These are phyloP conservation scores for Eupithecia insigniata DNA, from an alignment of 2,888 invertebrate species.

Conservation along the genomic window DNA sequence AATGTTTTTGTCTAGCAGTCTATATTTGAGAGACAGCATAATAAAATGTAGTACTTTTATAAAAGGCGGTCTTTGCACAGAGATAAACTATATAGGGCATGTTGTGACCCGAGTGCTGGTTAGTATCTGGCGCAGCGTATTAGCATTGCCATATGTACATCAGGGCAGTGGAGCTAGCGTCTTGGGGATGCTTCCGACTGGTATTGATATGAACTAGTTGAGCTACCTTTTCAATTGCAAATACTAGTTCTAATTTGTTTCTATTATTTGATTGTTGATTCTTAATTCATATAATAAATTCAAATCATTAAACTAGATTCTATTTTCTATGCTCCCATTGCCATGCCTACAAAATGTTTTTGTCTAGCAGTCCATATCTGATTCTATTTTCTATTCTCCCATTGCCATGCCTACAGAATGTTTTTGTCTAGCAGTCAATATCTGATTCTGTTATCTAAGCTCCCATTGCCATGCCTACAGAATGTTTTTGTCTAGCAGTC, in stretches of 20 bases:
- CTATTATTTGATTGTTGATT: no score
- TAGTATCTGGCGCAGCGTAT: no score
- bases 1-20: constrained; percentile 14
- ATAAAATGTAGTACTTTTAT: constrained; percentile 34
- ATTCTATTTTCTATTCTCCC: no score
- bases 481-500: constrained; percentile 14
- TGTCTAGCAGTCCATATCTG: constrained; percentile 21
- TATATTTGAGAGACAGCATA: constrained; percentile 20
- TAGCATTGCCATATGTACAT: no score
- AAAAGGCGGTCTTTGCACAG: constrained; percentile 52
- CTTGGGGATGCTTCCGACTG: no score
- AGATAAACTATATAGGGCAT: constrained; percentile 52
- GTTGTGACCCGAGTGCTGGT: background rate
- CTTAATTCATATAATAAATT: background rate
- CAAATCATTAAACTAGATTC: background rate
- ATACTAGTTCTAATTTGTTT: no score
- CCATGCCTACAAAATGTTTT: constrained; percentile 6
- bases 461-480: background rate
- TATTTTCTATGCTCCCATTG: background rate
- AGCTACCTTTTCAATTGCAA: no score
- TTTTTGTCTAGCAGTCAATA: constrained; percentile 19
- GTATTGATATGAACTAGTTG: no score
- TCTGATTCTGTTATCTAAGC: no score
- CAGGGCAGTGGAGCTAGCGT: no score
- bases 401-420: background rate